Conservation (phyloP, 23 tunicate species). For the Corella eumyota region DNA sequence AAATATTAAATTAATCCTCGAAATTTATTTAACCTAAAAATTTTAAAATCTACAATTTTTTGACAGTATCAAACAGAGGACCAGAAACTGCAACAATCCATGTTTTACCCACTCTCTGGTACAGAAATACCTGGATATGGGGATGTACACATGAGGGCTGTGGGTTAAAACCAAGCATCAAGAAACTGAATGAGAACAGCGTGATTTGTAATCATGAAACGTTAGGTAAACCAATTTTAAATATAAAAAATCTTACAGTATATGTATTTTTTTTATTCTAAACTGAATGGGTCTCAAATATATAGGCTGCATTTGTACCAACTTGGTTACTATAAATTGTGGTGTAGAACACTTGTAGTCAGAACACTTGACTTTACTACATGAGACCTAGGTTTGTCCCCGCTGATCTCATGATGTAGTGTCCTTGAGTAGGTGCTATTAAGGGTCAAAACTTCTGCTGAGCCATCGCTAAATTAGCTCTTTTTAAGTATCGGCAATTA, state of each 20-base stretch:
- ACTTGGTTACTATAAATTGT: too few species aligned
- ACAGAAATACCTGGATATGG: constrained; percentile 91
- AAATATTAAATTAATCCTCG: not conserved
- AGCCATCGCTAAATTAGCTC: too few species aligned
- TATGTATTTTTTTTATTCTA: too few species aligned
- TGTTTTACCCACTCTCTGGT: constrained; percentile 86
- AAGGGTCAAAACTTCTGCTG: too few species aligned
- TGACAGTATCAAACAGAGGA: constrained; percentile 64
- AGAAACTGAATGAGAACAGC: constrained; percentile 13
- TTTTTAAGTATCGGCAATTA: too few species aligned
- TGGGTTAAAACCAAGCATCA: constrained; percentile 65
- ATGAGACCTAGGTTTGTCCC: too few species aligned
- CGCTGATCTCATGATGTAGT: too few species aligned
- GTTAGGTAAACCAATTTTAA: constrained; percentile 27
- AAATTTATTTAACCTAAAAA: not conserved
- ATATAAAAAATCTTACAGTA: not conserved
- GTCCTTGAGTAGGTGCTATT: too few species aligned
- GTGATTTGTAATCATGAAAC: constrained; percentile 58
- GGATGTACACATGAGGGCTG: constrained; percentile 92
- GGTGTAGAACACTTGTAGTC: too few species aligned
- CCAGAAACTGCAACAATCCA: constrained; percentile 52
- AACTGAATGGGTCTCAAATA: too few species aligned
- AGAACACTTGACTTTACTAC: too few species aligned
- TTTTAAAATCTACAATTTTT: not conserved
- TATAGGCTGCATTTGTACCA: too few species aligned